Evolutionary conservation across 2,113 vertebrate species (phyloP).

Genomic region (Ptyas mucosa): DNA sequence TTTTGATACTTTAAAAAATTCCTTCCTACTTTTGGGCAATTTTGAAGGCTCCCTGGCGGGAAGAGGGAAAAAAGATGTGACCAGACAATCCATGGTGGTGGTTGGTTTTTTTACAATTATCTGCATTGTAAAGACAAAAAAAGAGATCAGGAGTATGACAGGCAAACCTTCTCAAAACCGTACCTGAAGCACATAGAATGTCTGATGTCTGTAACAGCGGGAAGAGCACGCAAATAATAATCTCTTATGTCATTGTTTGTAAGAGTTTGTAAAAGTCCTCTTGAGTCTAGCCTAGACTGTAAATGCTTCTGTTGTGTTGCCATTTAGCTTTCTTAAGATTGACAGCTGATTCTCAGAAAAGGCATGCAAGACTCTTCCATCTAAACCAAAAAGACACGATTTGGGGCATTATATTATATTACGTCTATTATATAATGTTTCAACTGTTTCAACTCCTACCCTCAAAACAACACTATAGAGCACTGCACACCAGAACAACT

Average conservation of each 20-base stretch:
- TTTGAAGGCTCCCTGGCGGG: neutral
- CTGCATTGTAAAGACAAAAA: neutral
- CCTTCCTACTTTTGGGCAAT: conserved; percentile 44
- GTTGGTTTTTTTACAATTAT: conserved; percentile 25
- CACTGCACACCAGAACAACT: no score
- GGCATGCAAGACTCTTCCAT: neutral
- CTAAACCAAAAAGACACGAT: neutral
- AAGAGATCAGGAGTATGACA: conserved; percentile 23
- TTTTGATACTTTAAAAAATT: conserved; percentile 12
- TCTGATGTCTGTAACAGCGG: conserved; percentile 54
- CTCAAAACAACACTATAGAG: no score
- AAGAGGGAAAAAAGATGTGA: conserved; percentile 26
- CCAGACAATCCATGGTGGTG: conserved; percentile 40
- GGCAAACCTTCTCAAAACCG: neutral
- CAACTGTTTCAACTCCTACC: no score
- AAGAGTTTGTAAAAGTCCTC: conserved; percentile 52
- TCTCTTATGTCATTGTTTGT: conserved; percentile 59
- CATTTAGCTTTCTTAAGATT: conserved; percentile 61
- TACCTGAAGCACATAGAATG: conserved; percentile 35
- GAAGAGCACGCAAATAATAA: conserved; percentile 47
- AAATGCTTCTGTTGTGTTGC: conserved; percentile 50
- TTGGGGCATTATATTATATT: neutral
- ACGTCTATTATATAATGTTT: no score
- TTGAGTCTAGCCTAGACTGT: conserved; percentile 40
- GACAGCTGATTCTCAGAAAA: conserved; percentile 33